These are phyloP conservation scores for Drosophila elegans DNA, from an alignment of 1,140 invertebrate species.

Conservation along the genomic window DNA sequence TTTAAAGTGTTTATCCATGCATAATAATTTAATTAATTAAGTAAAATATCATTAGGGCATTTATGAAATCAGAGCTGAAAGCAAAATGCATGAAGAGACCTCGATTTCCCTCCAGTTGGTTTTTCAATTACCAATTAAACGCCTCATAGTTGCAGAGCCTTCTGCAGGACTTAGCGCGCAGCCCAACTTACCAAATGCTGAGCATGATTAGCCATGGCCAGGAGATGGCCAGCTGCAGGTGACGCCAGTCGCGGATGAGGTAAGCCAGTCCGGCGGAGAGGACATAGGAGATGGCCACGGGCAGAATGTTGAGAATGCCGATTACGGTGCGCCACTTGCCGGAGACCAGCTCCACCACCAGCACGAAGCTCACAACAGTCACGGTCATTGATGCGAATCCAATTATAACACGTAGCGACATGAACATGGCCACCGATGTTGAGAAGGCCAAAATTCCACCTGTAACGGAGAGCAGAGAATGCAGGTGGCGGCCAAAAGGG, in stretches of 20 bases:
- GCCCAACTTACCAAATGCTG: constrained; percentile 86
- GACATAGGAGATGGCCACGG: constrained; percentile 89
- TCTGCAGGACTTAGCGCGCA: not conserved
- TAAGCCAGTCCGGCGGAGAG: constrained; percentile 88
- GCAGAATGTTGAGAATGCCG: constrained; percentile 90
- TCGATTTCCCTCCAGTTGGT: constrained; percentile 1
- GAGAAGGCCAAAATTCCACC: constrained; percentile 88
- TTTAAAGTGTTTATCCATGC: too few species aligned
- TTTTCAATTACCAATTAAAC: not conserved
- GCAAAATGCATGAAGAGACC: constrained; percentile 3
- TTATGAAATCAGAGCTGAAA: not conserved
- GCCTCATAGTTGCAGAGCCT: not conserved
- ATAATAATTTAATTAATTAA: constrained; percentile 1
- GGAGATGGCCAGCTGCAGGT: constrained; percentile 90
- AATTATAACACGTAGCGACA: constrained; percentile 87
- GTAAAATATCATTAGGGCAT: not conserved
- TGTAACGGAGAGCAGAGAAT: constrained; percentile 58
- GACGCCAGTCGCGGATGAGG: constrained; percentile 89
- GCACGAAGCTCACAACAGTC: constrained; percentile 90
- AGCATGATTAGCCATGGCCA: constrained; percentile 88
- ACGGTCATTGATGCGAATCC: constrained; percentile 89
- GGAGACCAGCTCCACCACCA: constrained; percentile 89
- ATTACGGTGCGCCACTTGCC: constrained; percentile 90
- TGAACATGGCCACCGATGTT: constrained; percentile 88
- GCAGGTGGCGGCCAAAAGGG: constrained; percentile 15